Base-by-base conservation (phyloP, 1,140 invertebrate species). In the Metaphire vulgaris region DNA sequence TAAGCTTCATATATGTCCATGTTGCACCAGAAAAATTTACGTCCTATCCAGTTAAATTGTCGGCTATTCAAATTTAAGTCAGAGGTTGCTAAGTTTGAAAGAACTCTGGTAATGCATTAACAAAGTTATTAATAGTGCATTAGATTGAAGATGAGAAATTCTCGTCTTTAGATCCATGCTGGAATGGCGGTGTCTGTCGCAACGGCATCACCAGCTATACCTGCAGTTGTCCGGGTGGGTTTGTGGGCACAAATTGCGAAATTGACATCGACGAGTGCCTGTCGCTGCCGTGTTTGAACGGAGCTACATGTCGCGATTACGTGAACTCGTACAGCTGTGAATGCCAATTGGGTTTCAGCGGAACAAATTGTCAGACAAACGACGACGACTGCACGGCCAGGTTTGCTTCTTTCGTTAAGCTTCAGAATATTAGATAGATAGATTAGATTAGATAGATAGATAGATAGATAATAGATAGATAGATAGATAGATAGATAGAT, bases 161-260 rank as follows among this genome's bases (percentile, higher is more conserved):
- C n/a, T n/a, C n/a, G n/a, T n/a, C n/a, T 16, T 1, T 33, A 78
- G 77, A 81, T 21, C 82, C 84, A 21, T 99, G 97, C 86, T 86
- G 96, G 1, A 87, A 99, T 29, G 93, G 92, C 6, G 93, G 95
- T 0, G 92, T 92, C 78, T 99, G 97, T 86, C 89, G 92, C n/a
- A 94, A 98, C 83, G 67, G 72, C 14, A 33, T 75, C 29, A 32
- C 31, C 21, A 71, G 26, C 21, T 78, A 67, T 33, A 70, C 30
- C 0, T 78, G 96, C 76, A 56, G 75, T 26, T 99, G 98, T 87
- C 95, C 95, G 16, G 88, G 91, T 30, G 97, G 97, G 70, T 99
- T 99, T 82, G 93, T 92, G n/a, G 98, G 97, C 12, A 96, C 97
- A 88, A 90, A 95, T 31, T 99, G 98, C 83, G 93, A 99, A 80